A percentile compares a stretch with the other conserved stretches of the same genome.
Conservation (phyloP, 1,140 invertebrate species). For the Hylaeus anthracinus region DNA sequence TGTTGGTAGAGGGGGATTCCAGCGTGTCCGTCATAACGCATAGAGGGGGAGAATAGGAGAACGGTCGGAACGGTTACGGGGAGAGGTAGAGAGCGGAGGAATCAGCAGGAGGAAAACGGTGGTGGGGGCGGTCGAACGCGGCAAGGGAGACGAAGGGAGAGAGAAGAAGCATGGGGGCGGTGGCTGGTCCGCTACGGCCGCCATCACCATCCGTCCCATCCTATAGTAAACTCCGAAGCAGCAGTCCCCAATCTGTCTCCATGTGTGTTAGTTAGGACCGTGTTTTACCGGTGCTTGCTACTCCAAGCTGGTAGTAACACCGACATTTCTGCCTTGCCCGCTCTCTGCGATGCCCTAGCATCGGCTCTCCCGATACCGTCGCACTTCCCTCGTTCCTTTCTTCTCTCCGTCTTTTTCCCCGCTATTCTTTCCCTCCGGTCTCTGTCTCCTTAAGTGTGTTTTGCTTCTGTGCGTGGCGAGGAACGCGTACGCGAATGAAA, state of each 20-base stretch:
- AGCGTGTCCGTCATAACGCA: constrained; percentile 52
- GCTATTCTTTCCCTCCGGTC: constrained; percentile 41
- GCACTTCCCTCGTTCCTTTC: constrained; percentile 66
- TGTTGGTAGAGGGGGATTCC: constrained; percentile 32
- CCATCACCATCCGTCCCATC: constrained; percentile 76
- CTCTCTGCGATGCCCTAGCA: constrained; percentile 78
- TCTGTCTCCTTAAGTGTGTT: constrained; percentile 28
- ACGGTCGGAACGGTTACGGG: constrained; percentile 18
- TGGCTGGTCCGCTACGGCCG: constrained; percentile 75
- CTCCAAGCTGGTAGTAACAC: constrained; percentile 71
- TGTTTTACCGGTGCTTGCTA: constrained; percentile 73
- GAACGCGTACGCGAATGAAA: constrained; percentile 48
- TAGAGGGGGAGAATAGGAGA: constrained; percentile 39
- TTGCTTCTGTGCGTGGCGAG: constrained; percentile 28
- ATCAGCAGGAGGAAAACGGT: background rate
- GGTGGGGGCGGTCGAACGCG: constrained; percentile 29
- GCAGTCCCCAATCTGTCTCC: constrained; percentile 70
- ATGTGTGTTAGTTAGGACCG: constrained; percentile 77
- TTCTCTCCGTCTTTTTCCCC: constrained; percentile 60
- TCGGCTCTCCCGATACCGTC: constrained; percentile 57
- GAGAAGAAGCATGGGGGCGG: constrained; percentile 75
- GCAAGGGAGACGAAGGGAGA: constrained; percentile 44
- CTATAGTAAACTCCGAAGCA: constrained; percentile 74
- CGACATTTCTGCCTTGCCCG: constrained; percentile 71
- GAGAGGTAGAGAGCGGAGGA: constrained; percentile 18